Evolutionary conservation across 2,113 vertebrate genomes (phyloP), one percentile per base, ranked within the genome.

Genomic region (Barbus barbus): DNA sequence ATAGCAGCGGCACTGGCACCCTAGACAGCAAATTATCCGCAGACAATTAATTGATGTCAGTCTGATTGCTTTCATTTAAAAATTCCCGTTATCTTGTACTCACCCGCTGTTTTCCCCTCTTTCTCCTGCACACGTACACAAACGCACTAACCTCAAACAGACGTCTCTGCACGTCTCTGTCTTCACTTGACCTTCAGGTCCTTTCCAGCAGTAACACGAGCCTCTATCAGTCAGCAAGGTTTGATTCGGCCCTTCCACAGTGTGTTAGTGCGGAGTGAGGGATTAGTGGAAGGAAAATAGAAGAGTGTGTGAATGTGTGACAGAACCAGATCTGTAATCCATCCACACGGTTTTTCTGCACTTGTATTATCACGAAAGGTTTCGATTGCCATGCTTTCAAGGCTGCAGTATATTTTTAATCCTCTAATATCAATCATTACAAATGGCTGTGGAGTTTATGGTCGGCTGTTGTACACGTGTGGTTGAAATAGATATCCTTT

Each of bases 121-220:
- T 48, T 53, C 78, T 75, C 46, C 75, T 63, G 36, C 51, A 74
- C 72, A 53, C 58, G n/a, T 73, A 61, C 74, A 73, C 63, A 83
- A n/a, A 83, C 51, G 24, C 60, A 83, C 73, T 82, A 31, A 75
- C 26, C 85, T 61, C 63, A 63, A 75, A 86, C 67, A 79, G 53
- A 78, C 26, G 20, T 83, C 72, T 82, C 77, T 56, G 82, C 81
- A 78, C 26, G 20, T 83, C 72, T 82, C 77, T 56, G 82, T 84
- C 77, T 78, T 75, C 67, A 73, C 85, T 86, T 86, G 85, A 86
- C 85, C 85, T 86, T 86, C 85, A 82, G 61, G 84, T 86, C 72
- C 79, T 76, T 38, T 63, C 24, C 82, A 75, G 76, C 72, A 41
- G 85, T 67, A 86, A 86, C 58, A 56, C 83, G 77, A 86, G 77